Percentiles rank a stretch among this genome's conserved stretches.
These are phyloP conservation scores for Aplidium turbinatum DNA, from an alignment of 23 tunicate genomes.

Conservation along the genomic window DNA sequence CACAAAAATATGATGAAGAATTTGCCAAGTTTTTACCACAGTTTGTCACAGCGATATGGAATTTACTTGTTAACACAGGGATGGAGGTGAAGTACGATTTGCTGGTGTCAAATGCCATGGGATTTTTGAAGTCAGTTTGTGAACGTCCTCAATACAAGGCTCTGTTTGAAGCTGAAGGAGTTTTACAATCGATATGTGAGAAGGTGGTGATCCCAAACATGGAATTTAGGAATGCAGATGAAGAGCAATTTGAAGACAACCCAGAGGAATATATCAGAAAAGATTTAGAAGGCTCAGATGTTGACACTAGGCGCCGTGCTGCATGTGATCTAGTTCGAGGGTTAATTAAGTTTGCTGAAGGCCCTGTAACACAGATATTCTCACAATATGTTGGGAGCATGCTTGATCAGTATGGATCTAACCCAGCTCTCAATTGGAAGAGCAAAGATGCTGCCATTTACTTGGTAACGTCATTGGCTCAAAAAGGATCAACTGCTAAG, in stretches of 20 bases:
- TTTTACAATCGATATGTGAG: conserved; percentile 78
- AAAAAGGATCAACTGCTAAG: conserved; percentile 85
- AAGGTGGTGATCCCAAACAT: conserved; percentile 95
- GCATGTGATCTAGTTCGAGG: conserved; percentile 91
- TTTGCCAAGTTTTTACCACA: conserved; percentile 66
- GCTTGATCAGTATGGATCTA: conserved; percentile 52
- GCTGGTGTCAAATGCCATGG: conserved; percentile 89
- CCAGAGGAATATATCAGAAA: conserved; percentile 92
- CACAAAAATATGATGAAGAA: conserved; percentile 98
- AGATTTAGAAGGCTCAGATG: conserved; percentile 95
- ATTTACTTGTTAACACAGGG: conserved; percentile 79
- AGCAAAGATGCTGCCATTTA: conserved; percentile 94
- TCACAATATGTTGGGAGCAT: conserved; percentile 77
- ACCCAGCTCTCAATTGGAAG: conserved; percentile 61
- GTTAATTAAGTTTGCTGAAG: conserved; percentile 73
- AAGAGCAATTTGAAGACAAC: conserved; percentile 96
- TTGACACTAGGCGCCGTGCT: conserved; percentile 89
- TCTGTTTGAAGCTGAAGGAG: conserved; percentile 76
- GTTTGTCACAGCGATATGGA: conserved; percentile 89
- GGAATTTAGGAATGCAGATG: conserved; percentile 84
- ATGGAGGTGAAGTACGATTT: conserved; percentile 88
- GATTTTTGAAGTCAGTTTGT: conserved; percentile 75
- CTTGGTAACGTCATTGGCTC: conserved; percentile 88
- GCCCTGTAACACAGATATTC: conserved; percentile 73
- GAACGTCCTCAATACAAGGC: conserved; percentile 76